Evolutionary conservation across 2,888 invertebrate species (phyloP).

Genomic region (Pandemis heparana): DNA sequence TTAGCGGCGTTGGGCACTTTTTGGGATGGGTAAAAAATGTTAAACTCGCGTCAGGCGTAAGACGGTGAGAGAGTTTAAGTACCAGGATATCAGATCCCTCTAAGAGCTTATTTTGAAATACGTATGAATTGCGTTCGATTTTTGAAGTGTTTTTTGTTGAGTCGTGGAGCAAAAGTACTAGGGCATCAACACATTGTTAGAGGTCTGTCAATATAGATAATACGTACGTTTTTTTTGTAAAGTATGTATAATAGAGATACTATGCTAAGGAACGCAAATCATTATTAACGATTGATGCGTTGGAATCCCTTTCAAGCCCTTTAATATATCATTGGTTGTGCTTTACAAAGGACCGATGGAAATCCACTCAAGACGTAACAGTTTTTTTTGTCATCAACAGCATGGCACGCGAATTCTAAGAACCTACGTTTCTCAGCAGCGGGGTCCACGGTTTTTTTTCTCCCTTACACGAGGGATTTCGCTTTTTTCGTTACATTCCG

Average conservation of each 20-base stretch:
- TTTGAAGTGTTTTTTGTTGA: no score
- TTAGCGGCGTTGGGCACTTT: no score
- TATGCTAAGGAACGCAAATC: constrained; percentile 36
- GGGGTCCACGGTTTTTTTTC: constrained; percentile 67
- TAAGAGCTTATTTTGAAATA: no score
- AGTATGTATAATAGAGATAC: constrained; percentile 30
- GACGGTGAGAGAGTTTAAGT: no score
- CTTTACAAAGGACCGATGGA: constrained; percentile 55
- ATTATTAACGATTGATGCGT: constrained; percentile 42
- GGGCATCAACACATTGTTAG: no score
- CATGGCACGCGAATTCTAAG: constrained; percentile 82
- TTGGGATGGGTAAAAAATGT: no score
- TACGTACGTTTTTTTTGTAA: background rate
- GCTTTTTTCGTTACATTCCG: constrained; percentile 73
- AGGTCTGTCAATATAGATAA: no score
- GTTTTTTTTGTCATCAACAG: constrained; percentile 28
- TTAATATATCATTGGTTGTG: constrained; percentile 46
- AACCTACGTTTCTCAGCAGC: constrained; percentile 78
- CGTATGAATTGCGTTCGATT: no score
- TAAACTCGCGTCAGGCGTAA: no score
- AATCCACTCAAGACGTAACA: constrained; percentile 55
- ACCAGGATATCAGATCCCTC: no score
- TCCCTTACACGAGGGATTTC: constrained; percentile 75
- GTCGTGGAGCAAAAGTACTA: no score
- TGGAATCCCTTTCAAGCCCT: constrained; percentile 26